Base-by-base conservation (phyloP, 2,888 invertebrate species). In the Pachymerium ferrugineum region DNA sequence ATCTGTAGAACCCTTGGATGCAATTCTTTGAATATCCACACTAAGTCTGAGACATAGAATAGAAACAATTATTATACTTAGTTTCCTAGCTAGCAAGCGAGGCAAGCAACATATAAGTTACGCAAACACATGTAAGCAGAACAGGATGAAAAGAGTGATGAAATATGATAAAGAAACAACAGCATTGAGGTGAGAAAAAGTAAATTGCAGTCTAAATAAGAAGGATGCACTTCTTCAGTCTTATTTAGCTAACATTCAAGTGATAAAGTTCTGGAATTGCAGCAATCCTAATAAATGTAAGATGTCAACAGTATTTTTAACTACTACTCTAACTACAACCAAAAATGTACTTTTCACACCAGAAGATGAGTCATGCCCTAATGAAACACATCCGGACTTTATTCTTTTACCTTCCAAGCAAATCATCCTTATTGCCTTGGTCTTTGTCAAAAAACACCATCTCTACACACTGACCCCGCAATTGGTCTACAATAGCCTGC, bases 381-480 rank as follows among this genome's bases (percentile, higher is more conserved):
- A n/a, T n/a, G n/a, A n/a, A 47, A 22, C 16, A 4, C n/a, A 47
- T 47, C 22, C 22, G 8, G 3, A 22, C 47, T 19, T 12, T 19
- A 47, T 33, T 22, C 16, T 78, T 77, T 86, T 87, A 92, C 93
- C 94, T 93, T 88, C 97, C 97, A 80, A 97, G 89, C 80, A 89
- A 89, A 85, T 97, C 97, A 86, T 97, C 95, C 83, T 90, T 89
- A 82, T 90, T 91, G 79, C 92, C 89, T 81, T 90, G 90, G 87
- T 97, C 96, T 89, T 94, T 92, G 88, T 97, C 95, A 88, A 87
- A 93, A 80, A 95, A 88, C 82, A 92, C 86, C 81, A 94, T 83
- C 80, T 88, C 88, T 83, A 91, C 85, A 82, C 86, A 86, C 85
- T 91, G 91, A 78, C 90, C 90, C 42, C 72, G 74, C 84, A 88